Evolutionary conservation across 1,140 invertebrate species (phyloP).

Genomic region (Pectinophora gossypiella): DNA sequence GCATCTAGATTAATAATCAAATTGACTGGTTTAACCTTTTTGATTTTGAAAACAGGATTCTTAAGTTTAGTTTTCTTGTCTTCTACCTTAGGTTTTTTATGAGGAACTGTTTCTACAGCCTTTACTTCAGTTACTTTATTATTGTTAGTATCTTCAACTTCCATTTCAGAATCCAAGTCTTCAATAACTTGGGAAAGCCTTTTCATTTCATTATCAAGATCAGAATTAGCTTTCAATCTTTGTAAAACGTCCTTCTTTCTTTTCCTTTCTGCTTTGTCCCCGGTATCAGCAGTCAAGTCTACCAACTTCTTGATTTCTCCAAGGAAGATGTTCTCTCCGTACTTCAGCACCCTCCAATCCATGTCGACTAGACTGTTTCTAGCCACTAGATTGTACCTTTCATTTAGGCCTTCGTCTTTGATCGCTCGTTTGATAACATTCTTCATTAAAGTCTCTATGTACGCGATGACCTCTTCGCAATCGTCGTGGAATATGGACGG

Average conservation of each 20-base stretch:
- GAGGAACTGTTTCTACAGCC: conserved; percentile 26
- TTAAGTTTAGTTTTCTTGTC: conserved; percentile 35
- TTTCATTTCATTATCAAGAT: conserved; percentile 64
- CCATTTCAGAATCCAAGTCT: conserved; percentile 51
- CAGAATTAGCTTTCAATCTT: conserved; percentile 42
- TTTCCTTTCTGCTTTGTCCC: conserved; percentile 42
- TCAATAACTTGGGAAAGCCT: conserved; percentile 59
- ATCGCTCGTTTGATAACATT: conserved; percentile 23
- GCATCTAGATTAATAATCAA: conserved; percentile 35
- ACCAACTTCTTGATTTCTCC: conserved; percentile 64
- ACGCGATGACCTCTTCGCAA: conserved; percentile 58
- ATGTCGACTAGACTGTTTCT: conserved; percentile 61
- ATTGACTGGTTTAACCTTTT: conserved; percentile 57
- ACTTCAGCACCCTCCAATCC: conserved; percentile 70
- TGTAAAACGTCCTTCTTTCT: conserved; percentile 36
- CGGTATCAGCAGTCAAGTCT: conserved; percentile 43
- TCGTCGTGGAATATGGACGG: conserved; percentile 63
- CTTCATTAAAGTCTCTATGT: conserved; percentile 54
- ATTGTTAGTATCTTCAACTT: conserved; percentile 14
- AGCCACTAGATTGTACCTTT: conserved; percentile 53
- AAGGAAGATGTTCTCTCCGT: conserved; percentile 66
- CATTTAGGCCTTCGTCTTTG: conserved; percentile 49
- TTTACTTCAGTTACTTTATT: conserved; percentile 28
- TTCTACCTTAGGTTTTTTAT: conserved; percentile 31
- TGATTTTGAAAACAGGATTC: conserved; percentile 51